Evolutionary conservation across 53 echinoderm and acorn worm genomes (phyloP).

Genomic region (Echinarachnius parma): DNA sequence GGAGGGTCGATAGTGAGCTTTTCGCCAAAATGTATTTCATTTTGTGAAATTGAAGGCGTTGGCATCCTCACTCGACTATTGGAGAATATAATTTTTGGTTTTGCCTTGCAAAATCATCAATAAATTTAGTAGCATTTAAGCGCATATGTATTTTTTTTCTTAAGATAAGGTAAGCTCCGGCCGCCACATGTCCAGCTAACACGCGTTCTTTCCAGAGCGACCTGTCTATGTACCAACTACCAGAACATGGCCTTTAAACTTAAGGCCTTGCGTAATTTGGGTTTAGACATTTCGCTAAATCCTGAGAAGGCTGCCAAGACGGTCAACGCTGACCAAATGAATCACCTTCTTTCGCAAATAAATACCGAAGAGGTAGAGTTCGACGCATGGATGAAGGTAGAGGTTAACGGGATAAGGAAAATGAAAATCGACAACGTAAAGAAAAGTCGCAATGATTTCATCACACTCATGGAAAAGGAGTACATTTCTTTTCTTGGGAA

Average conservation of each 20-base stretch:
- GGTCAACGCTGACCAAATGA: slow-evolving; percentile 27
- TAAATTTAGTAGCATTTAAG: too few species aligned
- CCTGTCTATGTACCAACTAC: slow-evolving; percentile 31
- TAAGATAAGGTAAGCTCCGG: slow-evolving; percentile 21
- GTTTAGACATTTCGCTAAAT: slow-evolving; percentile 28
- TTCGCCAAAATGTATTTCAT: too few species aligned
- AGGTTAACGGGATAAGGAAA: slow-evolving; percentile 1
- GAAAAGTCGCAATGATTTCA: slow-evolving; percentile 12
- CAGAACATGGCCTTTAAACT: slow-evolving; percentile 43
- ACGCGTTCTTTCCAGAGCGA: slow-evolving; percentile 31
- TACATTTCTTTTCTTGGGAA: slow-evolving; percentile 1
- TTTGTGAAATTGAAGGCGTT: too few species aligned
- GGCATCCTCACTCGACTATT: too few species aligned
- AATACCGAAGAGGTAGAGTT: slow-evolving; percentile 5
- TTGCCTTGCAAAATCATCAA: too few species aligned
- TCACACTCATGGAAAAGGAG: slow-evolving; percentile 4
- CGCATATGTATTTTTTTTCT: too few species aligned
- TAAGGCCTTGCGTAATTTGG: slow-evolving; percentile 13
- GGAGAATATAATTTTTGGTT: too few species aligned
- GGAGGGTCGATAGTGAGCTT: too few species aligned
- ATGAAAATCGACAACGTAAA: slow-evolving; percentile 13
- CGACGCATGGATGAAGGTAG: slow-evolving; percentile 11
- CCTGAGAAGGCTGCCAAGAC: slow-evolving; percentile 24
- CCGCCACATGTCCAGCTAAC: slow-evolving; percentile 27
- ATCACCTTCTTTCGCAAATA: background rate